Base-by-base conservation (phyloP, 1,140 invertebrate genomes). In the Antheraea pernyi region DNA sequence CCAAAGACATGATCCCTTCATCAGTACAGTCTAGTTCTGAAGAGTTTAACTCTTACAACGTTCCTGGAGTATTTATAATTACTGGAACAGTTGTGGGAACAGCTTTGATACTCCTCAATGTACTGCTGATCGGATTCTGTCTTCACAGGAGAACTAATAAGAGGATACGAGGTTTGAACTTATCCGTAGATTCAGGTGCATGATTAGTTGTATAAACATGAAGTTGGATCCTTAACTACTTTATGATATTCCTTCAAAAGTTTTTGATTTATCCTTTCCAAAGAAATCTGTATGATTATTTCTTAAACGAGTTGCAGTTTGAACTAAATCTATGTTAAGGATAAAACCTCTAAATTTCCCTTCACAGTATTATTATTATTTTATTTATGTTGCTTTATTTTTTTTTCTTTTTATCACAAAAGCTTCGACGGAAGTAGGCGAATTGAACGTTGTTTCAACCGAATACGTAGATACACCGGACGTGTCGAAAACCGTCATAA, bases 71-170 rank as follows among this genome's bases (percentile, higher is more conserved):
- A 19, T 88, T 93, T 80, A 82, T 94, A 73, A 91, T 94, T 79
- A 83, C 93, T 70, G 79, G 94, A 71, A 83, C 94, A 67, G 82
- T 91, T 78, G 84, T 94, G 63, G 93, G 94, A 18, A 94, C 93
- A 63, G 94, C 94, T 60, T 93, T 95, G 61, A 94, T 97, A 74
- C 94, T 98, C 36, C 94, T 98, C 81, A 98, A 98, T 92, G 95
- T 98, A 79, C 94, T 97, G 70, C 94, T 98, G 84, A 97, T 98
- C 73, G 96, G 97, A 67, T 98, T 97, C 92, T 98, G 97, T 92
- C 95, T 98, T 69, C 95, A 97, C 82, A 94, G 96, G 84, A 94
- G 94, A 93, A 94, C 95, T 68, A 95, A 95, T 85, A 96, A 96
- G 88, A 93, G 95, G 82, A 91, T 95, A n/a, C 92, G 94, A 96